Evolutionary conservation across 2,113 vertebrate genomes (phyloP), one percentile per base, ranked within the genome.

Genomic region (Uria lomvia): DNA sequence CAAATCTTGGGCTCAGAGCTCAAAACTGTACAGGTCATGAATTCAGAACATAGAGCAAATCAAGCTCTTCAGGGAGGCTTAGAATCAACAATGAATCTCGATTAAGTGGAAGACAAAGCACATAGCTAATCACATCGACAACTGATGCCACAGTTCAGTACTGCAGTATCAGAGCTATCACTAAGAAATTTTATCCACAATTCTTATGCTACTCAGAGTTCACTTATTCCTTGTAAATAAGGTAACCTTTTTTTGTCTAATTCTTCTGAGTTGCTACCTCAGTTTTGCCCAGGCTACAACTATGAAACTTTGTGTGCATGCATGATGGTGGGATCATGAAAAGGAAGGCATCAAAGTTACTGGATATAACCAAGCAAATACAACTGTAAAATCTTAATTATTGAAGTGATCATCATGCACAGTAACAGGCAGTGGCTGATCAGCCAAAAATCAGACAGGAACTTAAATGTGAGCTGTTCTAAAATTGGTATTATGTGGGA

Each of bases 81-180:
- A 52, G 29, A 50, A 4, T 30, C 34, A 65, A 40, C 8, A 88
- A 45, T 12, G 20, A 45, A 40, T 52, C 56, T 88, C 43, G 9
- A 55, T 60, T 62, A 76, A 77, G 27, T 40, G 23, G 38, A 65
- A 58, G 26, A 82, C 58, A 45, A 71, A 88, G 30, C 17, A 77
- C 0, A 2, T 40, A 42, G 29, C 30, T 10, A 60, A 42, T 23
- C 32, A 52, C 11, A 45, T 52, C 2, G 0, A 3, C 40, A 60
- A 92, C 47, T 32, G 14, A 6, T 40, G 47, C 15, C 1, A 0
- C n/a, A 56, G 30, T 50, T 76, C n/a, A 43, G 19, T 32, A 75
- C 40, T 1, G 1, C n/a, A 67, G 9, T 55, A 55, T 78, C n/a
- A 60, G 10, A 79, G 18, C 24, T 73, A 38, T 29, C 20, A 8